Evolutionary conservation across 2,113 vertebrate species (phyloP).

Genomic region (Regulus satrapa): DNA sequence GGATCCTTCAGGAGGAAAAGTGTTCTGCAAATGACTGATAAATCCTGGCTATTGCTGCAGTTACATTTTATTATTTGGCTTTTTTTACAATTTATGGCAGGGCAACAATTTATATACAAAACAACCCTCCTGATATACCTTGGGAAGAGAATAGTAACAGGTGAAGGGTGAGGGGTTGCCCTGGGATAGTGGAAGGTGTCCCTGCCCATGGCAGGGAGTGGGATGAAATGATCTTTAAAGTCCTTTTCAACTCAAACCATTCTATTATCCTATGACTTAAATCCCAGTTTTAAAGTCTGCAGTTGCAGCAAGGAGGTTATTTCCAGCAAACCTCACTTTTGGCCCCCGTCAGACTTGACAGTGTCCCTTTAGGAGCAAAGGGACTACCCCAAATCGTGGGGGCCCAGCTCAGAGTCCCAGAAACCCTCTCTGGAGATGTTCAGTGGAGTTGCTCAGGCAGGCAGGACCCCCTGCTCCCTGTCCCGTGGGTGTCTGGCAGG

Average conservation of each 20-base stretch:
- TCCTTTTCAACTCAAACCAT: background rate
- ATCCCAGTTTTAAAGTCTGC: background rate
- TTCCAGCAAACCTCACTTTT: background rate
- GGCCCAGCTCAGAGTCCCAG: background rate
- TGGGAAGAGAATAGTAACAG: background rate
- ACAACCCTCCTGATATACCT: background rate
- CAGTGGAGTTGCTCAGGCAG: background rate
- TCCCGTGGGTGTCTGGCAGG: fast-evolving
- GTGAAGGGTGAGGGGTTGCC: background rate
- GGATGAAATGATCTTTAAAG: background rate
- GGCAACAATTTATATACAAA: constrained; percentile 4
- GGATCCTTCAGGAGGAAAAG: constrained; percentile 32
- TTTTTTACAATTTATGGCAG: background rate
- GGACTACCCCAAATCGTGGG: fast-evolving
- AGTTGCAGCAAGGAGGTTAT: background rate
- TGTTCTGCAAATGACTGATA: constrained; percentile 57
- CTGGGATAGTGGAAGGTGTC: background rate
- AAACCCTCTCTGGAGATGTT: background rate
- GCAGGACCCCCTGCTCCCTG: background rate
- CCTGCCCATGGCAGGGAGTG: background rate
- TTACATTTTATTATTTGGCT: constrained; percentile 27
- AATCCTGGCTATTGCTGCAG: constrained; percentile 39
- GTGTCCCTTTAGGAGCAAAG: background rate
- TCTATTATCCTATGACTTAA: background rate
- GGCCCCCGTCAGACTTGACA: fast-evolving